Conservation (phyloP, 2,113 vertebrate genomes). For the Daphoenositta chrysoptera region DNA sequence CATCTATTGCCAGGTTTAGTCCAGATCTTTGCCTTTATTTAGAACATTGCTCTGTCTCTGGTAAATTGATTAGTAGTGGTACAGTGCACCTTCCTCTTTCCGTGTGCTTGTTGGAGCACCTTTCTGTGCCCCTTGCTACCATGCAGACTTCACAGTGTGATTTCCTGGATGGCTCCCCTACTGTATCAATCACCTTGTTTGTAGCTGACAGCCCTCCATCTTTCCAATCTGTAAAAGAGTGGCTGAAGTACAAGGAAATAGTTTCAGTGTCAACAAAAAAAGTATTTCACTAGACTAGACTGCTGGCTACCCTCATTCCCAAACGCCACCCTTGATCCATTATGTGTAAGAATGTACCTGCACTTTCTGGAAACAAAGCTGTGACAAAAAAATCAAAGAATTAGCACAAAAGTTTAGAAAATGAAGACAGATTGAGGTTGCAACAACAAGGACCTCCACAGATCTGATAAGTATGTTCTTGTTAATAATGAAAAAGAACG, state of each 20-base stretch:
- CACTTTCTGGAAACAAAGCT: background rate
- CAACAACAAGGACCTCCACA: background rate
- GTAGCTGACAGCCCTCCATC: background rate
- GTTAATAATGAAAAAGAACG: slow-evolving; percentile 1
- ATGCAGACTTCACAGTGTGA: background rate
- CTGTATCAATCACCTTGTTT: background rate
- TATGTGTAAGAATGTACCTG: background rate
- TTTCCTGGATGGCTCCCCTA: background rate
- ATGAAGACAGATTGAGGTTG: slow-evolving; percentile 26
- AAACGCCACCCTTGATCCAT: background rate
- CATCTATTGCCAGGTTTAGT: background rate
- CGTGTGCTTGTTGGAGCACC: background rate
- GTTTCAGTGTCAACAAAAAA: background rate
- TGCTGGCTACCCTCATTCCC: background rate
- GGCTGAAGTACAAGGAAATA: background rate
- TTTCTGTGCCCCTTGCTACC: background rate
- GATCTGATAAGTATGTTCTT: slow-evolving; percentile 15
- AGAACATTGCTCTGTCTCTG: background rate
- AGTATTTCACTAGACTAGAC: background rate
- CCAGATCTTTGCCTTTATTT: background rate
- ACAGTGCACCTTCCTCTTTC: background rate
- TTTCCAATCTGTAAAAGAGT: background rate
- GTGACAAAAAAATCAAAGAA: slow-evolving; percentile 6
- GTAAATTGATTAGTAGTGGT: background rate
- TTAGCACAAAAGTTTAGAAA: background rate